Evolutionary conservation across 2,888 invertebrate genomes (phyloP), one percentile per base, ranked within the genome.

Genomic region (Hyposoter dolosus): DNA sequence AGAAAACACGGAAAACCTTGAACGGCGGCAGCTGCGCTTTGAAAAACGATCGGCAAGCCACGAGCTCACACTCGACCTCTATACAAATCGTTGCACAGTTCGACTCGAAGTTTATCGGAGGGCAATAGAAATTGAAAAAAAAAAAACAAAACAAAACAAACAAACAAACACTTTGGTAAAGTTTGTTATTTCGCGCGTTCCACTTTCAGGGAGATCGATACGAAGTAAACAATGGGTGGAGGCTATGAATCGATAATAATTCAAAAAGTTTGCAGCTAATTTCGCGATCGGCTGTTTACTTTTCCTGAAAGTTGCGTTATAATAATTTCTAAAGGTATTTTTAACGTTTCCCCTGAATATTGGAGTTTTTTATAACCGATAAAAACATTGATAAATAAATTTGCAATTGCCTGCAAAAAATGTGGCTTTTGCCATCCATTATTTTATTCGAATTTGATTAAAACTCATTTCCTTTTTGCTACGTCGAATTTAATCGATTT

Each of bases 31-130:
- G 50, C 66, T 72, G 56, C 47, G 65, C 66, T 72, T 79, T 56
- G 74, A 75, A 84, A 78, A 76, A 65, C 32, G 68, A 85, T 75
- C 53, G 74, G 23, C 81, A 50, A 15, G 79, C 81, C 87, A 81
- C 84, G 88, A 84, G 90, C 74, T 78, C 74, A 79, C 84, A 88
- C 90, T 91, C 89, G 91, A 91, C 91, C 90, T 90, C 89, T 72
- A 89, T 90, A n/a, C 47, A 89, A 89, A 87, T 74, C 85, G 88
- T 85, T 90, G 89, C 87, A 91, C 89, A 88, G 68, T 35, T 66
- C 68, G 53, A 83, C 81, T 82, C 69, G 79, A 83, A 87, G 71
- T 84, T 83, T 53, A 83, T 83, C 75, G 63, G 60, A 82, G 60
- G n/a, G 45, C 35, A 23, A 60, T 28, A 71, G 9, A 9, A 40